Percentiles rank a stretch among this genome's conserved stretches.
These are phyloP conservation scores for Symphodus melops DNA, from an alignment of 2,113 vertebrate genomes.

Conservation along the genomic window DNA sequence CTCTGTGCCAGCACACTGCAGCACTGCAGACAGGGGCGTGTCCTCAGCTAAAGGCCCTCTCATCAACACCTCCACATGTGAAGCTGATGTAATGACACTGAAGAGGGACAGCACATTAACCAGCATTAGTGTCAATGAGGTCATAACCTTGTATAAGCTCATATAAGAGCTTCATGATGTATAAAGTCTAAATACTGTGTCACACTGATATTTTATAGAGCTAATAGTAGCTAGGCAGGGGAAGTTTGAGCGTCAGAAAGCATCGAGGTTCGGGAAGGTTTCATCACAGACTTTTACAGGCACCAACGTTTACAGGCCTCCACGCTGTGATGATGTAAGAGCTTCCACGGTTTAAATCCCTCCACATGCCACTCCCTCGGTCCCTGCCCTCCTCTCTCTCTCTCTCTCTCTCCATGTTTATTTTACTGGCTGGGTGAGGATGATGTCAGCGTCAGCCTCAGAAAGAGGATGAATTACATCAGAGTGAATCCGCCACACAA, in stretches of 20 bases:
- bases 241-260: background rate
- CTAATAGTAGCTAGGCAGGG: background rate
- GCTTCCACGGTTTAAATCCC: slow-evolving; percentile 25
- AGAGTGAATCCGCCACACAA: slow-evolving; percentile 8
- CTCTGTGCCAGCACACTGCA: slow-evolving; percentile 67
- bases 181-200: background rate
- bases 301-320: slow-evolving; percentile 12
- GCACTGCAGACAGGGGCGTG: slow-evolving; percentile 71
- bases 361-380: slow-evolving; percentile 16
- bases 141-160: background rate
- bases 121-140: background rate
- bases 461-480: slow-evolving; percentile 5
- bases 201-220: background rate
- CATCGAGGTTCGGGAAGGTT: background rate
- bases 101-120: background rate
- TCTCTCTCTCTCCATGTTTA: slow-evolving; percentile 34
- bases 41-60: slow-evolving; percentile 6
- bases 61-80: slow-evolving; percentile 10
- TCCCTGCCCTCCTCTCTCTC: slow-evolving; percentile 22
- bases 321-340: slow-evolving; percentile 48
- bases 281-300: slow-evolving; percentile 21
- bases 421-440: slow-evolving; percentile 45
- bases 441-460: slow-evolving; percentile 35
- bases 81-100: background rate
- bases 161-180: background rate